These are phyloP conservation scores for Ctenodactylus gundi DNA, from an alignment of 2,113 vertebrate species.

Conservation along the genomic window DNA sequence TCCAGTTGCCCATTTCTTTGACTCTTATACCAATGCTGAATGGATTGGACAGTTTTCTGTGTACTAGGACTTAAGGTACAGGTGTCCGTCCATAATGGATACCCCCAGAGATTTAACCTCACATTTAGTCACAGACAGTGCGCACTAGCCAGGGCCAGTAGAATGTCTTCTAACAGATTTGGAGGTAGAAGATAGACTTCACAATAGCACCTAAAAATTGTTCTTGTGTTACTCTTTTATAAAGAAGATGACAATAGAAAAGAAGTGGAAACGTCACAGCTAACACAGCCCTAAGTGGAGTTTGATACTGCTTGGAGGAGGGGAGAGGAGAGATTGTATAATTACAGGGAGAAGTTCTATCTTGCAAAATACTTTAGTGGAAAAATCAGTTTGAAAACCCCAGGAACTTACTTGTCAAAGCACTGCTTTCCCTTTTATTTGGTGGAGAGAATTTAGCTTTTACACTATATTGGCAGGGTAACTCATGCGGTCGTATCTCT, in stretches of 20 bases:
- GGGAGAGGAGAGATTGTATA: not conserved
- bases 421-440: constrained; percentile 36
- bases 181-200: not conserved
- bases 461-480: not conserved
- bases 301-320: not conserved
- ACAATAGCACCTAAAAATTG: not conserved
- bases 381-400: constrained; percentile 54
- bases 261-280: constrained; percentile 37
- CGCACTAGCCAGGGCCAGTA: not conserved
- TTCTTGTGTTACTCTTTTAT: not conserved
- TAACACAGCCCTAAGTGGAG: not conserved
- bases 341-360: constrained; percentile 35
- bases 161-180: constrained; percentile 11
- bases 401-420: constrained; percentile 59
- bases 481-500: not conserved
- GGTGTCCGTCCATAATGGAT: not conserved
- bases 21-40: too few species aligned
- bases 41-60: not conserved
- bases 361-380: constrained; percentile 40
- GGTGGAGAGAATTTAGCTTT: constrained; percentile 26
- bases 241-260: constrained; percentile 16
- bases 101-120: not conserved
- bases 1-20: not conserved
- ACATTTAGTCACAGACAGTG: not conserved
- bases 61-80: not conserved